Evolutionary conservation across 2,888 invertebrate species (phyloP).

Genomic region (Eupithecia pulchellata): DNA sequence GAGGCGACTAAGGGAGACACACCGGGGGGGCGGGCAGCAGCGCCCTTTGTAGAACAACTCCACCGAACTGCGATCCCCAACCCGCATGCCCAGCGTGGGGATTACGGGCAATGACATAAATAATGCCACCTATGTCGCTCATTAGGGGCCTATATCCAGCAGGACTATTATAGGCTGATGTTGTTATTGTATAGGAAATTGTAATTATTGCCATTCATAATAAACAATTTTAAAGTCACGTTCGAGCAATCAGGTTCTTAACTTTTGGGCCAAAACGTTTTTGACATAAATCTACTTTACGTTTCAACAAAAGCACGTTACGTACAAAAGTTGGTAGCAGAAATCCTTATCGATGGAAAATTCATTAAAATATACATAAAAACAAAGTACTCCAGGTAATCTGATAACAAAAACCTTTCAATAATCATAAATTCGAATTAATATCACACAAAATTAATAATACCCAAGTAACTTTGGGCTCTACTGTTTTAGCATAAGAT

Average conservation of each 20-base stretch:
- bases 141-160: no score
- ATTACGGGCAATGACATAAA: no score
- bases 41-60: no score
- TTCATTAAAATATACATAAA: constrained; percentile 9
- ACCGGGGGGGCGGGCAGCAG: no score
- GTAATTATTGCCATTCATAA: background rate
- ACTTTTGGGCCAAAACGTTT: background rate
- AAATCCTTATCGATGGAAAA: background rate
- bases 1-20: no score
- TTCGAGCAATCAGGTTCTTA: background rate
- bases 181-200: background rate
- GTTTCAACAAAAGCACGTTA: background rate
- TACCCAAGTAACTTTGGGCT: constrained; percentile 15
- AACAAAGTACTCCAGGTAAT: constrained; percentile 17
- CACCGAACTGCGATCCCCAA: no score
- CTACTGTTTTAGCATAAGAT: constrained; percentile 16
- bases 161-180: no score
- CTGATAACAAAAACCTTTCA: constrained; percentile 27
- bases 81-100: no score
- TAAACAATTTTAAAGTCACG: background rate
- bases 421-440: constrained; percentile 38
- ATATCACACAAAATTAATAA: constrained; percentile 24
- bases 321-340: background rate
- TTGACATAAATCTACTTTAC: background rate
- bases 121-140: no score